phyloP scores from a whole-genome alignment of 2,797 vertebrate genomes.

The Danionella dracula region DNA sequence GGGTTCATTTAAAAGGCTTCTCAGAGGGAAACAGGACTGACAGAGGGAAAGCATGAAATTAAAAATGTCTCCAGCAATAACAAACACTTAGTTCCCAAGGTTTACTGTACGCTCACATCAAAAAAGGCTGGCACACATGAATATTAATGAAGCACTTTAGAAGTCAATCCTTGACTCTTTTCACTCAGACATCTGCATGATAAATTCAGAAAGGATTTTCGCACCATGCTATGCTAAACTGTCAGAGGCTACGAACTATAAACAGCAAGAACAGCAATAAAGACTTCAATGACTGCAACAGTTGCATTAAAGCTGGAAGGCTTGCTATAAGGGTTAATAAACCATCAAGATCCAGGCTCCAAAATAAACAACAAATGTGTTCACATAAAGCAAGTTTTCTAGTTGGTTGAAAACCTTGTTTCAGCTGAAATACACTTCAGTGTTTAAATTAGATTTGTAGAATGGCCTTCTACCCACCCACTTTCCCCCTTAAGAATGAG shows the following conservation, averaged over 20 bases:
- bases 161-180: conserved; percentile 6
- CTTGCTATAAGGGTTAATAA: conserved; percentile 3
- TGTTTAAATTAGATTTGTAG: too few relatives aligned
- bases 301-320: background rate
- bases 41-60: conserved; percentile 17
- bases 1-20: conserved; percentile 7
- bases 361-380: background rate
- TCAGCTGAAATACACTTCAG: background rate
- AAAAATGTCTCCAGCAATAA: conserved; percentile 24
- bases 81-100: background rate
- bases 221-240: background rate
- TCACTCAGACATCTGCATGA: conserved; percentile 9
- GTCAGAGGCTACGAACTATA: background rate
- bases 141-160: conserved; percentile 10
- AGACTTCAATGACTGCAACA: background rate
- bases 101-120: conserved; percentile 8
- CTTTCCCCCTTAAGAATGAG: too few relatives aligned
- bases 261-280: background rate
- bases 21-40: conserved; percentile 14
- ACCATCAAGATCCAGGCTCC: background rate
- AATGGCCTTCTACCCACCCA: background rate
- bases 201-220: conserved; percentile 5
- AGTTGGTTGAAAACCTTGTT: background rate
- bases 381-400: background rate
- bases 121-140: background rate